Evolutionary conservation across 2,797 vertebrate species (phyloP).

Genomic region (Gobionotothen gibberifrons): DNA sequence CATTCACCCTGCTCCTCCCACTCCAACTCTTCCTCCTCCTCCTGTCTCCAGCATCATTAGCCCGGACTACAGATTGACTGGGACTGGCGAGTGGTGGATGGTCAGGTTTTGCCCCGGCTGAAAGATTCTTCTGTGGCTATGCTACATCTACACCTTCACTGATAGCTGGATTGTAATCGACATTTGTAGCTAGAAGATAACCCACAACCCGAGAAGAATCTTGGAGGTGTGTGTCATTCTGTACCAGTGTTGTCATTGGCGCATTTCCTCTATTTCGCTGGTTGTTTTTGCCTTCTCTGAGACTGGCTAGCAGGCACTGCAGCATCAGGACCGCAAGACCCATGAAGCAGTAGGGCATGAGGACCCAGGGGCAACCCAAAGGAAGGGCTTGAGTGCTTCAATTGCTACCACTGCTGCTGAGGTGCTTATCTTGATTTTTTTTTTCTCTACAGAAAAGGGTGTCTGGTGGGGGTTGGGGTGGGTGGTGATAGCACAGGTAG

Average conservation of each 20-base stretch:
- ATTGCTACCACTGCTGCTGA: slow-evolving; percentile 84
- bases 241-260: slow-evolving; percentile 73
- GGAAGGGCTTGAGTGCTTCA: slow-evolving; percentile 81
- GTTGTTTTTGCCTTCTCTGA: slow-evolving; percentile 76
- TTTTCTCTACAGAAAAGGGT: slow-evolving; percentile 77
- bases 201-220: slow-evolving; percentile 46
- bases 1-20: slow-evolving; percentile 81
- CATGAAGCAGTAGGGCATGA: slow-evolving; percentile 84
- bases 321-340: slow-evolving; percentile 86
- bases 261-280: slow-evolving; percentile 74
- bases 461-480: slow-evolving; percentile 78
- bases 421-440: slow-evolving; percentile 84
- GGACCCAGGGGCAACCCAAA: slow-evolving; percentile 82
- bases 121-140: slow-evolving; percentile 67
- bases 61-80: slow-evolving; percentile 78
- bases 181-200: slow-evolving; percentile 54
- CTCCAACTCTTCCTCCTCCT: slow-evolving; percentile 79
- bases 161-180: slow-evolving; percentile 73
- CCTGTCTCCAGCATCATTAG: slow-evolving; percentile 79
- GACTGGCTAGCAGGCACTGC: slow-evolving; percentile 86
- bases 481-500: slow-evolving; percentile 79
- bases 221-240: slow-evolving; percentile 73
- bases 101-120: slow-evolving; percentile 69
- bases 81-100: slow-evolving; percentile 70
- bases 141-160: slow-evolving; percentile 62